phyloP scores from a whole-genome alignment of 2,888 invertebrate genomes.

The Endotricha flammealis region DNA sequence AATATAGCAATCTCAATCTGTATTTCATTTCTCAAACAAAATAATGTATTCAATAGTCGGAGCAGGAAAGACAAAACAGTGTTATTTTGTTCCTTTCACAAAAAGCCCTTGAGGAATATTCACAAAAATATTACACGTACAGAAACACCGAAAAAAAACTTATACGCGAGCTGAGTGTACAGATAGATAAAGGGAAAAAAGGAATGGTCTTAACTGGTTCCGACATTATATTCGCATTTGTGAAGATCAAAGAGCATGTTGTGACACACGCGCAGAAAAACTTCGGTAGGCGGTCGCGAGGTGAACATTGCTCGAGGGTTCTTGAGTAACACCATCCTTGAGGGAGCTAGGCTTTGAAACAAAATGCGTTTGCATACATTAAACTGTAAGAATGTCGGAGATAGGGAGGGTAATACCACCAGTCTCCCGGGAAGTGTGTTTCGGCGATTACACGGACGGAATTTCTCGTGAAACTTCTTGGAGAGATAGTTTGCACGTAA shows the following conservation, averaged over 20 bases:
- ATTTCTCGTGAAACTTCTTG: slow-evolving; percentile 65
- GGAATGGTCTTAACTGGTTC: slow-evolving; percentile 62
- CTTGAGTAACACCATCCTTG: slow-evolving; percentile 64
- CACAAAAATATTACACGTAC: slow-evolving; percentile 36
- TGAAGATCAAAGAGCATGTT: slow-evolving; percentile 74
- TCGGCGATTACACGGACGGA: slow-evolving; percentile 75
- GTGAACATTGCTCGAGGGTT: slow-evolving; percentile 61
- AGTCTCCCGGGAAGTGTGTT: slow-evolving; percentile 65
- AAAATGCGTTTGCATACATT: slow-evolving; percentile 79
- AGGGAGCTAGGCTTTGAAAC: slow-evolving; percentile 76
- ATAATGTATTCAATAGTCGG: slow-evolving; percentile 52
- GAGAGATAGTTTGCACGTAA: slow-evolving; percentile 71
- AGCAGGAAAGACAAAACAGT: slow-evolving; percentile 51
- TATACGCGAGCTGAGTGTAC: slow-evolving; percentile 39
- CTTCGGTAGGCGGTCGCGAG: slow-evolving; percentile 48
- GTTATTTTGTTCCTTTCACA: slow-evolving; percentile 47
- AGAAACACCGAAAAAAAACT: slow-evolving; percentile 37
- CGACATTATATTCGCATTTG: slow-evolving; percentile 75
- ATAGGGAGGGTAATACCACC: slow-evolving; percentile 64
- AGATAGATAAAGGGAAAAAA: slow-evolving; percentile 54
- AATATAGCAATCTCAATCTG: slow-evolving; percentile 41
- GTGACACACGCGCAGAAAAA: slow-evolving; percentile 65
- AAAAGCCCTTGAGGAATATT: slow-evolving; percentile 49
- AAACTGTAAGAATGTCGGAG: slow-evolving; percentile 76
- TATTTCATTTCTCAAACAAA: slow-evolving; percentile 48